Percentiles rank a stretch among this genome's conserved stretches.
phyloP scores from a whole-genome alignment of 2,888 invertebrate species.

The Eretmocerus hayati region DNA sequence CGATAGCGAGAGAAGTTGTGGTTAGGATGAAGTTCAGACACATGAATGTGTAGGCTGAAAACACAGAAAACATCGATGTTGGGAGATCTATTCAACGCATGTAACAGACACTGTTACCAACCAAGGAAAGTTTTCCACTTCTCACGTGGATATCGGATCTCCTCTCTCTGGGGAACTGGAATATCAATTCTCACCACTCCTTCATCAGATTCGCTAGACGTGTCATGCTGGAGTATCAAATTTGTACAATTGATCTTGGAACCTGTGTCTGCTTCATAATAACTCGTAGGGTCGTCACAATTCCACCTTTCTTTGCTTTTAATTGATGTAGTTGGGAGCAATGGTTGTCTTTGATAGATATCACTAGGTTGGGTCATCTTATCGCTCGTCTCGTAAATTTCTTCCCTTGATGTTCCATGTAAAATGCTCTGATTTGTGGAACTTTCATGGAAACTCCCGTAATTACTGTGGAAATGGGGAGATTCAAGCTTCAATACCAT shows the following conservation, averaged over 20 bases:
- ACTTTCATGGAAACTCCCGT: conserved; percentile 56
- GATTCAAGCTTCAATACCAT: conserved; percentile 61
- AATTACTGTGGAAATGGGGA: conserved; percentile 52
- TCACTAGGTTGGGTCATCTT: conserved; percentile 49
- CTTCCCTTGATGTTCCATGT: conserved; percentile 45
- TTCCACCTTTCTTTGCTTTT: conserved; percentile 50
- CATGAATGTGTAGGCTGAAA: conserved; percentile 58
- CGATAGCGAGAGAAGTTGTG: conserved; percentile 69
- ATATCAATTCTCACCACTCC: conserved; percentile 60
- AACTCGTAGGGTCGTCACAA: conserved; percentile 45
- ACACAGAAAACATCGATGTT: not conserved
- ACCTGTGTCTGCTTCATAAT: conserved; percentile 48
- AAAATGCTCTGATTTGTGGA: conserved; percentile 38
- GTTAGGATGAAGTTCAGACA: conserved; percentile 59
- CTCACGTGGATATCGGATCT: conserved; percentile 74
- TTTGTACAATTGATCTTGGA: too few species aligned
- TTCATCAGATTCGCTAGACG: too few species aligned
- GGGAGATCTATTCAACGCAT: not conserved
- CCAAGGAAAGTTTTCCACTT: conserved; percentile 72
- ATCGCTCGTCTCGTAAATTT: conserved; percentile 44
- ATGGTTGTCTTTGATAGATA: conserved; percentile 56
- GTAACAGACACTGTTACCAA: conserved; percentile 25
- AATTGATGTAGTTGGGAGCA: conserved; percentile 49
- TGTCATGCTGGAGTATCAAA: conserved; percentile 35
- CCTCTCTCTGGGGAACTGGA: conserved; percentile 64